phyloP scores from a whole-genome alignment of 2,888 invertebrate genomes.

The Lutraria lutraria region DNA sequence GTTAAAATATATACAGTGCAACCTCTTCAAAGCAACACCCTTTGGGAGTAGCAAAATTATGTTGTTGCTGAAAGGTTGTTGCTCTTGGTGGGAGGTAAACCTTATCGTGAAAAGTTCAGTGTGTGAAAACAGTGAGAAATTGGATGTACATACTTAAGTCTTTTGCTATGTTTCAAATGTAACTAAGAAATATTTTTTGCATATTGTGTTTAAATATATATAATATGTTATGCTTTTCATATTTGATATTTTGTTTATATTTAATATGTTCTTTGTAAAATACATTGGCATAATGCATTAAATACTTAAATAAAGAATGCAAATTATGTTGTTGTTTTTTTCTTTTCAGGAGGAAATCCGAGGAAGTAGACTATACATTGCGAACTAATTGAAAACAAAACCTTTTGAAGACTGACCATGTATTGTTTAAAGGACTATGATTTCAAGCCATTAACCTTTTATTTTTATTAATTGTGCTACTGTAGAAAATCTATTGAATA shows the following conservation, averaged over 20 bases:
- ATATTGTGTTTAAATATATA: neutral
- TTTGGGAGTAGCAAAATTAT: no score
- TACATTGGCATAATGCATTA: neutral
- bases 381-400: neutral
- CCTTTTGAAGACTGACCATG: neutral
- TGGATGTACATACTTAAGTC: no score
- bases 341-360: neutral
- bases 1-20: no score
- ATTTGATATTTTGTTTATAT: neutral
- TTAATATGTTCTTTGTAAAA: neutral
- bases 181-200: neutral
- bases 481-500: conserved; percentile 6
- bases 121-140: no score
- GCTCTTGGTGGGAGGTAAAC: no score
- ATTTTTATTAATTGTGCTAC: neutral
- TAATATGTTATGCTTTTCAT: neutral
- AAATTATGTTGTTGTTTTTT: neutral
- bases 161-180: neutral
- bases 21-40: no score
- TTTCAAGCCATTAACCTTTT: neutral
- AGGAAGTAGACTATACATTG: neutral
- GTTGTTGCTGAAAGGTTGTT: no score
- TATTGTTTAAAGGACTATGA: conserved; percentile 12
- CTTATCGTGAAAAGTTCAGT: no score
- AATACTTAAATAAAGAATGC: neutral